Conservation (phyloP, 2,888 invertebrate genomes). For the Xylota segnis region DNA sequence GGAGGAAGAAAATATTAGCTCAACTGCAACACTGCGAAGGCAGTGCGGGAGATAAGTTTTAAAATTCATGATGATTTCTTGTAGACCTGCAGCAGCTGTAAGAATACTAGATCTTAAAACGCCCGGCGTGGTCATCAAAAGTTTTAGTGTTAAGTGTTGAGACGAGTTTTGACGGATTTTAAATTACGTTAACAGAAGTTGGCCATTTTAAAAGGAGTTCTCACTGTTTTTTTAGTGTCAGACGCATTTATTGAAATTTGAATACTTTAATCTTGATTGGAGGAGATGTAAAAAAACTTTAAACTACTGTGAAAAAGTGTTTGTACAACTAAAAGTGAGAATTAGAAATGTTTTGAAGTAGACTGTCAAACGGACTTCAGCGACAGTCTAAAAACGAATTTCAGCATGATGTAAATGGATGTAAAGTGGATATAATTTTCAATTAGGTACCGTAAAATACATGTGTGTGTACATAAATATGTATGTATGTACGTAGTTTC, state of each 20-base stretch:
- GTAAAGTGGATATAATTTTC: too few relatives aligned
- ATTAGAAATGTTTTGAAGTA: background rate
- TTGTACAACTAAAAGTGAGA: background rate
- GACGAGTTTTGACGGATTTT: slow-evolving; percentile 63
- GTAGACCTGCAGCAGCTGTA: slow-evolving; percentile 41
- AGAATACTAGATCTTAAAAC: slow-evolving; percentile 53
- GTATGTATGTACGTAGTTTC: too few relatives aligned
- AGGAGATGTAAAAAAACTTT: background rate
- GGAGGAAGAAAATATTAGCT: slow-evolving; percentile 56
- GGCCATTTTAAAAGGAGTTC: slow-evolving; percentile 38
- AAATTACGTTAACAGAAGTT: slow-evolving; percentile 69
- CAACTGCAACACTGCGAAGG: slow-evolving; percentile 26
- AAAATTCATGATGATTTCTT: slow-evolving; percentile 46
- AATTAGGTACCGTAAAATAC: too few relatives aligned
- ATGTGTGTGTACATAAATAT: too few relatives aligned
- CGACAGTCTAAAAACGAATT: too few relatives aligned
- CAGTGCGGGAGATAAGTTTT: background rate
- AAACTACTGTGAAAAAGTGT: background rate
- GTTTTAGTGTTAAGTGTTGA: slow-evolving; percentile 56
- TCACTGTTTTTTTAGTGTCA: slow-evolving; percentile 51
- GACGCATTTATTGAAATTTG: slow-evolving; percentile 52
- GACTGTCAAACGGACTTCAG: too few relatives aligned
- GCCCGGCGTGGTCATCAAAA: slow-evolving; percentile 30
- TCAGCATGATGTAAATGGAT: too few relatives aligned
- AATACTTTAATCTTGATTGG: slow-evolving; percentile 29